Base-by-base conservation (phyloP, 2,797 vertebrate species). In the Pantherophis alleghaniensis region DNA sequence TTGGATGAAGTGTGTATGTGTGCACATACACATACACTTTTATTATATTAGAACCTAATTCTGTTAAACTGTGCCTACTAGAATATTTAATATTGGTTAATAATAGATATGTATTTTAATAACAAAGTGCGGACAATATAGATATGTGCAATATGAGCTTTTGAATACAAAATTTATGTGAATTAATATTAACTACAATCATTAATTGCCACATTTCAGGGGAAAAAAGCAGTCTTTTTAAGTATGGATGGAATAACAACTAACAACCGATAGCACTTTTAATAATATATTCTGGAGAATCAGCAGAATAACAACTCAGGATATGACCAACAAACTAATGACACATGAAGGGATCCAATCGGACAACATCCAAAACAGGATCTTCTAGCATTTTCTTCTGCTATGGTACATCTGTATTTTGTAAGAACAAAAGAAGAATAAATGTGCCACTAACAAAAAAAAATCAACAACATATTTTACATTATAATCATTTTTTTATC, bases 61-160 rank as follows among this genome's bases (percentile, higher is more conserved):
- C 13, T 91, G 87, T 20, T 94, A 93, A 87, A 94, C 88, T 59
- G 63, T 56, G 57, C 90, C 87, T 91, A 83, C 28, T 24, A 92
- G 1, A 55, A 3, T 37, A 6, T 63, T 47, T 63, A 74, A 89
- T 61, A 53, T 37, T 47, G 47, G 26, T 20, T 66, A 4, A 26
- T 28, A 94, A 69, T 93, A 94, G n/a, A 88, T 86, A 47, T 56
- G 12, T 20, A 86, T 86, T 83, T 90, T 26, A 61, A 28, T 60
- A 14, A 32, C 11, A 53, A 93, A 51, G 18, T 24, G 6, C 59
- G 20, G 18, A 56, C 60, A 87, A 63, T 56, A 47, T 22, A 59
- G 93, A 55, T 26, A 60, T 79, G 32, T 3, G 37, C n/a, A 86
- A 93, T 87, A 28, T 18, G n/a, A 86, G 18, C 53, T 53, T 90